phyloP scores from a whole-genome alignment of 1,140 invertebrate genomes.

The Odontomachus brunneus region DNA sequence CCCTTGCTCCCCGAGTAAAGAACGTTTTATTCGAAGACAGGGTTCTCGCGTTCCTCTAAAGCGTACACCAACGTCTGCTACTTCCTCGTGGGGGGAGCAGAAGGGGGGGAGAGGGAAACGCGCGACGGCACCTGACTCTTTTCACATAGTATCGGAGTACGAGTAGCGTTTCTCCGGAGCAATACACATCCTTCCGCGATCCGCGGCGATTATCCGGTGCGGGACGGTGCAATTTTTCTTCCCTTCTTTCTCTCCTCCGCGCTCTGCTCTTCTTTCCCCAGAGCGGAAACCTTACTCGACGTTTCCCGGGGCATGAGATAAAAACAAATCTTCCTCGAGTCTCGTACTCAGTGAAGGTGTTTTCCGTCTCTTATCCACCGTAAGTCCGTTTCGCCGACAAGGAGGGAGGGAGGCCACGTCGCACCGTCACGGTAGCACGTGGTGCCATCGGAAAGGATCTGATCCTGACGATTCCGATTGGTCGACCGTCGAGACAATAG shows the following conservation, averaged over 20 bases:
- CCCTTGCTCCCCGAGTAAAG: background rate
- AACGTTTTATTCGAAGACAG: conserved; percentile 1
- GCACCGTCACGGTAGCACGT: background rate
- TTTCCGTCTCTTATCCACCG: conserved; percentile 24
- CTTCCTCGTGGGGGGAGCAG: no score
- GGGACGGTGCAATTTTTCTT: conserved; percentile 42
- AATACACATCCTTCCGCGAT: conserved; percentile 31
- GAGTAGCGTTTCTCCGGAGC: conserved; percentile 29
- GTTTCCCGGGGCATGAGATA: conserved; percentile 38
- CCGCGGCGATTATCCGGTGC: conserved; percentile 32
- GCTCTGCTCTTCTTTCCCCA: no score
- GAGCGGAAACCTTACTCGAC: conserved; percentile 34
- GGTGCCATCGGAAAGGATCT: background rate
- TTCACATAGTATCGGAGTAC: conserved; percentile 11
- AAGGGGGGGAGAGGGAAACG: background rate
- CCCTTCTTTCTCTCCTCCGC: background rate
- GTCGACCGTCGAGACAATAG: conserved; percentile 29
- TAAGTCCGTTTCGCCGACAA: background rate
- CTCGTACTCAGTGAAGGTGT: background rate
- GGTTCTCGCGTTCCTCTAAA: conserved; percentile 32
- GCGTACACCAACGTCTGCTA: background rate
- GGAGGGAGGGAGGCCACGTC: background rate
- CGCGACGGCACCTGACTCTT: conserved; percentile 42
- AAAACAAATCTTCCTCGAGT: conserved; percentile 44
- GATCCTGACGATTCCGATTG: background rate